Evolutionary conservation across 2,888 invertebrate species (phyloP).

Genomic region (Branchellion lobata): DNA sequence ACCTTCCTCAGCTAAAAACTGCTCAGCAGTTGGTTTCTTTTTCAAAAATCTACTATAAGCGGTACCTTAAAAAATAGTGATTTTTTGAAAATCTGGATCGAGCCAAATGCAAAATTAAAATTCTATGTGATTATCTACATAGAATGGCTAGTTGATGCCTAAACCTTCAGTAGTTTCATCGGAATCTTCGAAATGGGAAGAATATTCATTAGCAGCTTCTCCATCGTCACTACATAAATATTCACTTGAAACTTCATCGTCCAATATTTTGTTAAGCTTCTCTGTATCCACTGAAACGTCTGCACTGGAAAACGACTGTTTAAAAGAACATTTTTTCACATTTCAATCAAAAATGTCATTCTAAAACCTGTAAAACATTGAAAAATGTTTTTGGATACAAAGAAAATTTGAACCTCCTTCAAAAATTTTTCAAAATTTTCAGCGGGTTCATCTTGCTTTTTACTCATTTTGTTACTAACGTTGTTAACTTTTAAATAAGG

Average conservation of each 20-base stretch:
- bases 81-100: no score
- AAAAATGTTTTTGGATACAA: no score
- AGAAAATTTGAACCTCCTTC: neutral
- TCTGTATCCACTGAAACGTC: slow-evolving; percentile 10
- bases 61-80: no score
- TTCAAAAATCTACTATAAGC: no score
- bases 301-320: neutral
- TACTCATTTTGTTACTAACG: neutral
- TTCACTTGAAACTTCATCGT: neutral
- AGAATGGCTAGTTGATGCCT: no score
- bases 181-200: neutral
- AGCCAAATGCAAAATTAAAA: no score
- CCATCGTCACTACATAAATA: neutral
- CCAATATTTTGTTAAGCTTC: neutral
- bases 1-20: no score
- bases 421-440: slow-evolving; percentile 1
- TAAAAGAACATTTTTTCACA: neutral
- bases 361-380: neutral
- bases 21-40: no score
- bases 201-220: neutral
- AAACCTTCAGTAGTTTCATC: neutral
- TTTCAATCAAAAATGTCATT: no score
- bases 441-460: neutral
- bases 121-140: no score
- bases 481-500: neutral